Evolutionary conservation across 2,113 vertebrate species (phyloP), one percentile per base, ranked within the genome.

Genomic region (Galbula dea): DNA sequence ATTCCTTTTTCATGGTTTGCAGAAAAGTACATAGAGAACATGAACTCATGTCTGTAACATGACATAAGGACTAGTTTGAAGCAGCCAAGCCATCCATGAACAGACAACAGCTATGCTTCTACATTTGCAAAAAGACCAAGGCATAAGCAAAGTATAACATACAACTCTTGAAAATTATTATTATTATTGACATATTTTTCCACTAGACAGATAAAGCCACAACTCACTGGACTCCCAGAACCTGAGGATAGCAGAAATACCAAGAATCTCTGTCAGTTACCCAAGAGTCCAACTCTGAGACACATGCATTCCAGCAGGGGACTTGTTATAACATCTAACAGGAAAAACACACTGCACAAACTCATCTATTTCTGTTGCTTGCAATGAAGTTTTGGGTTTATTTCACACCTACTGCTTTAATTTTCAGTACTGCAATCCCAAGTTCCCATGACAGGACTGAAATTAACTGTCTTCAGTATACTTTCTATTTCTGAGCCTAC

Each of bases 381-480:
- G 21, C 37, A 55, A 24, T 90, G 32, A 85, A 72, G 15, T 58
- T 88, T 92, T 8, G 24, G 20, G 32, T 51, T 93, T 77, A 83
- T 95, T 93, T 86, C 17, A 4, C 82, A 78, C 21, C 65, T 45
- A n/a, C 34, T 58, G 22, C 66, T 77, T 82, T 89, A 78, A 58
- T 13, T 7, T 51, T 80, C 10, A 23, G 37, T 52, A 83, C 36
- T 82, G 32, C 65, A 71, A 82, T 67, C 73, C 65, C 68, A 82
- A 13, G 21, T 22, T 80, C 61, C 82, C 88, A 24, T 90, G 89
- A 83, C 48, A 95, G 74, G 58, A 87, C 48, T 94, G 75, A 92
- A 87, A 93, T 95, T 75, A 92, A 62, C 45, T 90, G 45, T 90
- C 63, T 80, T 82, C 43, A 91, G 9, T 21, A n/a, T n/a, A 43